These are phyloP conservation scores for Platanista minor DNA, from an alignment of 2,113 vertebrate species.

Conservation along the genomic window DNA sequence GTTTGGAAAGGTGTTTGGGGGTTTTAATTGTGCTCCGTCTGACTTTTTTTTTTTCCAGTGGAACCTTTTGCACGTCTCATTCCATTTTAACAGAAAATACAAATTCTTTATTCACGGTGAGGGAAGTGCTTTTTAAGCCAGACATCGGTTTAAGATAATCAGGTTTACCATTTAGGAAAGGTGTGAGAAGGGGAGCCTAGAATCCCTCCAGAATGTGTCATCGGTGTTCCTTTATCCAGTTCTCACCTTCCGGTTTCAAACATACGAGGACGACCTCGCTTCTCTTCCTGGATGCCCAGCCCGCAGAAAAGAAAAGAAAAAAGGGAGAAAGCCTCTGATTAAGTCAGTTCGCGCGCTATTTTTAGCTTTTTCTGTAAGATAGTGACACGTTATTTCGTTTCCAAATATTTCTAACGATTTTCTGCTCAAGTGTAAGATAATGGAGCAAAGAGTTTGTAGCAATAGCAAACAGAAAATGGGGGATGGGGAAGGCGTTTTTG, in stretches of 20 bases:
- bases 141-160: background rate
- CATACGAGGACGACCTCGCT: background rate
- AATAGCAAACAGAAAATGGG: background rate
- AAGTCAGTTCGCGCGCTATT: background rate
- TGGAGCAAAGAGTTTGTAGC: conserved; percentile 45
- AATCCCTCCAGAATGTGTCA: background rate
- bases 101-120: conserved; percentile 31
- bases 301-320: background rate
- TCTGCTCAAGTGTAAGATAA: conserved; percentile 17
- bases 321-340: background rate
- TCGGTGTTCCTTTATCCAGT: background rate
- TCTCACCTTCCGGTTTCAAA: background rate
- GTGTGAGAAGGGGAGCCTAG: background rate
- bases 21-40: conserved; percentile 1
- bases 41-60: conserved; percentile 23
- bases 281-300: background rate
- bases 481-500: conserved; percentile 43
- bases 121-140: conserved; percentile 33
- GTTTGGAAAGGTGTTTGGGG: conserved; percentile 16
- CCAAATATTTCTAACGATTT: conserved; percentile 66
- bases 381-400: conserved; percentile 61
- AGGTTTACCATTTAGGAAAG: background rate
- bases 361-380: conserved; percentile 48
- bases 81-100: background rate
- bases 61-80: background rate